These are phyloP conservation scores for Drosophila ambigua DNA, from an alignment of 1,140 invertebrate genomes.

Conservation along the genomic window DNA sequence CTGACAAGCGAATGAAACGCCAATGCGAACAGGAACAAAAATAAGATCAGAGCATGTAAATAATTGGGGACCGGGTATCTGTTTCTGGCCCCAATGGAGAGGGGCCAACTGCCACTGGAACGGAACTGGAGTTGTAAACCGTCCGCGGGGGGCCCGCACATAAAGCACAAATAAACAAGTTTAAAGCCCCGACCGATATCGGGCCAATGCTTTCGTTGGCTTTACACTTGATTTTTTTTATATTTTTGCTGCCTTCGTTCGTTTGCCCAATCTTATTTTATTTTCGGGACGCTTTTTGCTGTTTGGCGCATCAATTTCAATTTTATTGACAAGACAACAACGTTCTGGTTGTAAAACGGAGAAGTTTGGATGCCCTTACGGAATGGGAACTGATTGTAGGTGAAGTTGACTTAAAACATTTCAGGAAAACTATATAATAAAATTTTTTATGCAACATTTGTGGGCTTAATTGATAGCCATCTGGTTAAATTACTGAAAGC, in stretches of 20 bases:
- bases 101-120: too few species aligned
- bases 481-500: too few species aligned
- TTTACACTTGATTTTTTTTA: conserved; percentile 52
- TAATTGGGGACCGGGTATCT: conserved; percentile 50
- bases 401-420: too few species aligned
- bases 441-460: too few species aligned
- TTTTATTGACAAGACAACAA: conserved; percentile 73
- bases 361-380: conserved; percentile 47
- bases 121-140: conserved; percentile 20
- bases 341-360: background rate
- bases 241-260: background rate
- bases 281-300: conserved; percentile 65
- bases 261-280: conserved; percentile 66
- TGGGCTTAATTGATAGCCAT: too few species aligned
- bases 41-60: conserved; percentile 72
- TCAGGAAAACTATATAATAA: too few species aligned
- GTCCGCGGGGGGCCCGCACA: conserved; percentile 40
- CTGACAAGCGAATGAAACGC: conserved; percentile 57
- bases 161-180: conserved; percentile 79
- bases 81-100: too few species aligned
- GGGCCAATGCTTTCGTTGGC: conserved; percentile 51
- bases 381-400: background rate
- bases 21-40: conserved; percentile 39
- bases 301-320: conserved; percentile 81
- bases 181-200: conserved; percentile 60